Conservation (phyloP, 2,113 vertebrate genomes). For the Xiphorhynchus elegans region DNA sequence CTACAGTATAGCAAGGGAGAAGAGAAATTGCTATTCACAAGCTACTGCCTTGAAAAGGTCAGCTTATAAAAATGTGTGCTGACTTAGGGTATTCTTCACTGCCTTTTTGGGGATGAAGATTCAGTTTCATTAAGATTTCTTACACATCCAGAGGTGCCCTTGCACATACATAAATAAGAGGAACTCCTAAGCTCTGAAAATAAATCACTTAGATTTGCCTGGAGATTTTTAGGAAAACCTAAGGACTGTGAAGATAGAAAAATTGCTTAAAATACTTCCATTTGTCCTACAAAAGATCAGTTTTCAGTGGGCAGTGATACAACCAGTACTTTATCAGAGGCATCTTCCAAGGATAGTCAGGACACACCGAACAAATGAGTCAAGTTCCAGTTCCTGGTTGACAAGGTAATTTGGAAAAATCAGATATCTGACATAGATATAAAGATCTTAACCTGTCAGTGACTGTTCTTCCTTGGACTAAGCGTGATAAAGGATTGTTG, state of each 20-base stretch:
- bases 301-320: background rate
- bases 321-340: background rate
- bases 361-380: background rate
- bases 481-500: background rate
- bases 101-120: background rate
- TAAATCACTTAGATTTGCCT: background rate
- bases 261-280: background rate
- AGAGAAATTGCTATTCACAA: background rate
- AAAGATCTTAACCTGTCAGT: background rate
- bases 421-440: accelerated
- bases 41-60: background rate
- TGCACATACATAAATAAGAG: background rate
- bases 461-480: background rate
- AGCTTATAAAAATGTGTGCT: conserved; percentile 3
- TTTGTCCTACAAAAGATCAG: background rate
- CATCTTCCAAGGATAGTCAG: background rate
- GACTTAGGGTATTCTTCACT: background rate
- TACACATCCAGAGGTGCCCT: background rate
- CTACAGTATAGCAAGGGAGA: background rate
- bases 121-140: background rate
- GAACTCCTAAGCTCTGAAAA: background rate
- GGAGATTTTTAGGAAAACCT: background rate
- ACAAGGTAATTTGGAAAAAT: background rate
- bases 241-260: background rate
- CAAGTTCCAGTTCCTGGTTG: background rate